phyloP scores from a whole-genome alignment of 37 sponge, comb jelly and placozoan species.

The Oopsacas minuta region DNA sequence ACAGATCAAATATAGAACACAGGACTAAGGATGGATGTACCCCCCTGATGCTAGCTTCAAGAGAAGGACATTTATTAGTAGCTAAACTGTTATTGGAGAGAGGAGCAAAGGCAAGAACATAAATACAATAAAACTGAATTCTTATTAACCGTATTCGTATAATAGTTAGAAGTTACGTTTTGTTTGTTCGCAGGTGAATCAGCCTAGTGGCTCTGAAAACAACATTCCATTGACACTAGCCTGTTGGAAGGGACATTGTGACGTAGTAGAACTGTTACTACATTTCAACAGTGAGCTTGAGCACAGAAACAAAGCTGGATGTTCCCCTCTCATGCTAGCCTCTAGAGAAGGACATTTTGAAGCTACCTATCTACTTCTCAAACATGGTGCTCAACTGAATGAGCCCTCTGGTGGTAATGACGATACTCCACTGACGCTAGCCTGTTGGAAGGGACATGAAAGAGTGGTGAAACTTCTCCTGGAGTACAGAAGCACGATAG shows the following conservation, averaged over 20 bases:
- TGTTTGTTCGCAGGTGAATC: conserved; percentile 62
- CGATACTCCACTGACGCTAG: conserved; percentile 89
- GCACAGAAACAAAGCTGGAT: conserved; percentile 96
- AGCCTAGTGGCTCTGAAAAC: conserved; percentile 87
- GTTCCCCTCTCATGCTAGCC: conserved; percentile 96
- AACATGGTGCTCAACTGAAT: conserved; percentile 74
- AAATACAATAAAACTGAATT: too few relatives aligned
- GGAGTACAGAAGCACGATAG: conserved; percentile 38
- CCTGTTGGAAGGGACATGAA: conserved; percentile 90
- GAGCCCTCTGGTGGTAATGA: conserved; percentile 83
- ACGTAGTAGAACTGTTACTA: conserved; percentile 80
- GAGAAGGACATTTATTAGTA: conserved; percentile 79
- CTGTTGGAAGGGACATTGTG: conserved; percentile 93
- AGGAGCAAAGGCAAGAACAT: conserved; percentile 44
- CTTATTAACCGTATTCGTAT: too few relatives aligned
- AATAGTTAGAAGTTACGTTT: too few relatives aligned
- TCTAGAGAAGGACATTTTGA: conserved; percentile 87
- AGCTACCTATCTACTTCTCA: conserved; percentile 67
- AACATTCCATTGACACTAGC: conserved; percentile 95
- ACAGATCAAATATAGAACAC: conserved; percentile 71
- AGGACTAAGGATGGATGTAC: conserved; percentile 97
- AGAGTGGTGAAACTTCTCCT: conserved; percentile 63
- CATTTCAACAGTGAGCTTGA: conserved; percentile 71
- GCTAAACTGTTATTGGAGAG: conserved; percentile 64
- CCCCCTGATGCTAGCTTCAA: conserved; percentile 95